Evolutionary conservation across 2,113 vertebrate genomes (phyloP), one percentile per base, ranked within the genome.

Genomic region (Alethe castanea): DNA sequence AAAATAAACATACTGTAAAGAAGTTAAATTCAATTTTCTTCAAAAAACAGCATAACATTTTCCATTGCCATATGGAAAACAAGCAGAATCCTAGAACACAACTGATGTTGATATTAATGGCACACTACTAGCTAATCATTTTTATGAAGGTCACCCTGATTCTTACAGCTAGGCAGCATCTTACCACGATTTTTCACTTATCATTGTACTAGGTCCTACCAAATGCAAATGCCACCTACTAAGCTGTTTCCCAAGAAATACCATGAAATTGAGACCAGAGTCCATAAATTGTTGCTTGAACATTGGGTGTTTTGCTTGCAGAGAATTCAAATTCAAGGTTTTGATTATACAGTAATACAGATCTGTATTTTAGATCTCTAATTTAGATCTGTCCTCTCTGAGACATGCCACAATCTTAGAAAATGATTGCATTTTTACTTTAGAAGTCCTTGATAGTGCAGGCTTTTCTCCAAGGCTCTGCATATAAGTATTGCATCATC

Each of bases 121-220:
- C 54, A 88, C 19, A 35, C 71, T 93, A 38, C 62, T 94, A 67
- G 81, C 60, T 95, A 57, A 88, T 78, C 24, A 28, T 54, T 90
- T 71, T 82, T 69, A 28, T 80, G 84, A 92, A 97, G 79, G 54
- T 94, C 87, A 86, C 54, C 16, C 54, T 92, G 74, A 94, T 88
- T 86, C 83, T 92, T 76, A 48, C 38, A 86, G 64, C 82, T 28
- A 90, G 76, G 69, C 77, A 81, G 56, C 78, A 65, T 81, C 66
- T 50, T 80, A 69, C 16, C 70, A 40, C 2, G 5, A 0, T 88
- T 69, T 92, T 95, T 84, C 44, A 67, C 36, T 86, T 80, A 33
- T 16, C 47, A 44, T 81, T 86, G 44, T 77, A 44, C 29, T 66
- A 26, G 50, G 73, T 83, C 47, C 38, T 54, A 83, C 36, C 57